A percentile compares a stretch with the other conserved stretches of the same genome.
These are phyloP conservation scores for Channa argus DNA, from an alignment of 2,113 vertebrate species.

Conservation along the genomic window DNA sequence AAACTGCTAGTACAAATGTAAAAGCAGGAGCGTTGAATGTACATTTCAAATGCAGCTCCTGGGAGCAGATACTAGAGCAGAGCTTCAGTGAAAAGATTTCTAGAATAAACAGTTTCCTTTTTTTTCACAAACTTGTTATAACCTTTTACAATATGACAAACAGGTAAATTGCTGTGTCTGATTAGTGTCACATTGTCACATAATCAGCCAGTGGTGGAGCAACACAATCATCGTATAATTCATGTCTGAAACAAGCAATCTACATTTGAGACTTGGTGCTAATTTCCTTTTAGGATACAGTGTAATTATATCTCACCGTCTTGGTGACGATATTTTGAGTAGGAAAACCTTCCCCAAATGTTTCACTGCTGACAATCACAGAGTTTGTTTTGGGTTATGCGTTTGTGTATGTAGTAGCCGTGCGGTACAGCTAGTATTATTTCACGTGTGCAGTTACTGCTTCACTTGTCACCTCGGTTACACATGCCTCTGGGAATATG, in stretches of 20 bases:
- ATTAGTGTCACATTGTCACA: slow-evolving; percentile 23
- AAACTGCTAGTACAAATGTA: not conserved
- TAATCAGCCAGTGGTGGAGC: slow-evolving; percentile 10
- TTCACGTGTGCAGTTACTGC: slow-evolving; percentile 22
- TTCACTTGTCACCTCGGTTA: slow-evolving; percentile 28
- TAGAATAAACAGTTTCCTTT: no score
- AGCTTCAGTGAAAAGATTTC: no score
- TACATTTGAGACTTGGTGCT: not conserved
- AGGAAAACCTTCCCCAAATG: not conserved
- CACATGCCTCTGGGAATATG: slow-evolving; percentile 35
- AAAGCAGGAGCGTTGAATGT: slow-evolving; percentile 4
- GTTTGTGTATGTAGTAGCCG: slow-evolving; percentile 6
- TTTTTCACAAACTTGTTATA: no score
- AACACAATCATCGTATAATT: slow-evolving; percentile 40
- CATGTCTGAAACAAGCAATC: slow-evolving; percentile 19
- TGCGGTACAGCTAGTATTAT: slow-evolving; percentile 24
- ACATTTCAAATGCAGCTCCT: slow-evolving; percentile 28
- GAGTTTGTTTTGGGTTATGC: not conserved
- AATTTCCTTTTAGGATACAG: slow-evolving; percentile 1
- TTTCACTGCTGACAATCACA: not conserved
- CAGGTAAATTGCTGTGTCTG: slow-evolving; percentile 5
- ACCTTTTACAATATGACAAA: not conserved
- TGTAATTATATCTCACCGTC: slow-evolving; percentile 12
- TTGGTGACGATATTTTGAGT: not conserved
- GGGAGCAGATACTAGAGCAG: not conserved